Evolutionary conservation across 2,797 vertebrate genomes (phyloP), one percentile per base, ranked within the genome.

Genomic region (Pantherophis vulpinus): DNA sequence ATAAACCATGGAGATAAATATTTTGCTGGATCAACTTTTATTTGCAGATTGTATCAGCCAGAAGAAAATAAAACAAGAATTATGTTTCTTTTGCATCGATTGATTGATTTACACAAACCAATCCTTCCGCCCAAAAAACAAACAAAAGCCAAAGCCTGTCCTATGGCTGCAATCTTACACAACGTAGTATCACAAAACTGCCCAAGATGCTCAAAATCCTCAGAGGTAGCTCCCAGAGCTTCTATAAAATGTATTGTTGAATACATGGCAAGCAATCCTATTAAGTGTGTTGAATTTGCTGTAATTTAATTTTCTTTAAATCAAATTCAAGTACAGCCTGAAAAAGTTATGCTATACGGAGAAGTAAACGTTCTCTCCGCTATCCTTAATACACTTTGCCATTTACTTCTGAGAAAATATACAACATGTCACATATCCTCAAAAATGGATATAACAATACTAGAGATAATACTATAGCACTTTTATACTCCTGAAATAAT

Each of bases 81-180:
- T 94, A 91, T 91, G 90, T 92, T 96, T 95, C 94, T 94, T 95
- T 93, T 95, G 93, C 94, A 95, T 95, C 94, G 0, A 83, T 83
- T 10, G 0, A 25, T 83, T 47, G 47, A 5, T 66, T 95, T 95
- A 88, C 42, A 56, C n/a, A 89, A 89, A 88, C 13, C 56, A 23
- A 59, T 25, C 63, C 61, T 12, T 54, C 13, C 13, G 10, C 29
- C 13, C 18, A 42, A 42, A 63, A n/a, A 23, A 79, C 18, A 79
- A 79, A 79, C 37, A 86, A 51, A 66, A 91, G 9, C 12, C 87
- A 79, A 42, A 79, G 18, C 9, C 32, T 47, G 32, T 11, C 79
- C 23, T 59, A 91, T 16, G 13, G 7, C 12, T 83, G 66, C 18
- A 27, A 16, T 32, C 27, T 59, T 29, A 54, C 61, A 29, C 29